Evolutionary conservation across 1,140 invertebrate species (phyloP), one percentile per base, ranked within the genome.

Genomic region (Plodia interpunctella): DNA sequence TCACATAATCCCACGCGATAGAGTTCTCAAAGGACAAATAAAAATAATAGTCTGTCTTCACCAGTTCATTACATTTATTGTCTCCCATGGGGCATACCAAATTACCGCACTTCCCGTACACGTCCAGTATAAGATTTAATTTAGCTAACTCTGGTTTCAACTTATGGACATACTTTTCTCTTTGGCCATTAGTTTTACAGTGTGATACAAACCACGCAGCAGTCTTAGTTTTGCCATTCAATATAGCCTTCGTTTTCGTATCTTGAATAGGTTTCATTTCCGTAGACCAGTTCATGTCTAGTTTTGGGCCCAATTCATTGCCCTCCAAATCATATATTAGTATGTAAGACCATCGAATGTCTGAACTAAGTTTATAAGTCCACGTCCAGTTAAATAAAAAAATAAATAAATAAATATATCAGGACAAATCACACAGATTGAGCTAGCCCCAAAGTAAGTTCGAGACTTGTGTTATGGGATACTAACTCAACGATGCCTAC

Each of bases 21-120:
- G 92, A 91, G 74, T 95, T 95, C 74, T 95, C 94, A 59, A 95
- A 94, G 0, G 93, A 90, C 21, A 95, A 76, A 74, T 94, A 94
- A 67, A 94, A 94, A 67, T 91, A 92, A 76, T 94, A 94, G 30
- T 90, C 65, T 0, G 84, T 81, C 18, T 79, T 64, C 4, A 93
- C 56, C 6, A 75, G 69, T 9, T 72, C 57, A 55, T 86, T 90
- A 50, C 90, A 91, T n/a, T 73, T 59, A 44, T 15, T 4, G 13
- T 57, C 4, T 17, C 73, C 51, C 13, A 28, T 54, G 0, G 62
- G 25, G 62, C 88, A 91, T 0, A 50, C 38, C 0, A 68, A 21
- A 11, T 51, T 59, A 3, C 90, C 90, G 75, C 94, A 96, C 0
- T 38, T 65, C n/a, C 94, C 94, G 68, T 91, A 95, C 25, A 94